Evolutionary conservation across 2,113 vertebrate species (phyloP).

Genomic region (Rhinopomastus cyanomelas): DNA sequence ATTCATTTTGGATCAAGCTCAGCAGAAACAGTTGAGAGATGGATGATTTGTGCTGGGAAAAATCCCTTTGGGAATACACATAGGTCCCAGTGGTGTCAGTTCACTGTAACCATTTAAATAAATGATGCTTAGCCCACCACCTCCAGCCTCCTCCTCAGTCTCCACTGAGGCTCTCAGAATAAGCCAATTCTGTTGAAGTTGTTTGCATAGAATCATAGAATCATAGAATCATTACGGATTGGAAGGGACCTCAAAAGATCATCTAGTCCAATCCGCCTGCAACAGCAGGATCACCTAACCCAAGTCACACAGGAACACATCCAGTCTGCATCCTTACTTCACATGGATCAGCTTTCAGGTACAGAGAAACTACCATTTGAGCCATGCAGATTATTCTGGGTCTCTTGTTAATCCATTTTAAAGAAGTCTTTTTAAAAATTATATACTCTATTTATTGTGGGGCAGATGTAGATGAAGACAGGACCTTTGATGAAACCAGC

Average conservation of each 20-base stretch:
- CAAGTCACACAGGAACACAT: too few relatives aligned
- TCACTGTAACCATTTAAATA: not conserved
- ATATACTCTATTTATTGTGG: not conserved
- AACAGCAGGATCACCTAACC: too few relatives aligned
- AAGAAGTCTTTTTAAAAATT: not conserved
- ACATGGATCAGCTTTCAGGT: not conserved
- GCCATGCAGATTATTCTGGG: not conserved
- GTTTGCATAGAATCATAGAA: too few relatives aligned
- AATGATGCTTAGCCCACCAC: not conserved
- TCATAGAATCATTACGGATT: too few relatives aligned
- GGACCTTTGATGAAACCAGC: not conserved
- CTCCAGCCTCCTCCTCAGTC: not conserved
- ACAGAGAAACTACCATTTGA: not conserved
- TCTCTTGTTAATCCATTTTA: not conserved
- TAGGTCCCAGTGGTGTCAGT: not conserved
- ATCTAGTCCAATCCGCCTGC: too few relatives aligned
- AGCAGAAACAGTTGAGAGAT: constrained; percentile 33
- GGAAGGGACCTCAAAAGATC: too few relatives aligned
- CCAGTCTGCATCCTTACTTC: not conserved
- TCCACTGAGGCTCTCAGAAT: not conserved
- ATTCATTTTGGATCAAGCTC: constrained; percentile 34
- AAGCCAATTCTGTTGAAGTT: not conserved
- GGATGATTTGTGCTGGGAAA: not conserved
- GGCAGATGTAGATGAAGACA: not conserved
- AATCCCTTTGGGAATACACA: not conserved